Evolutionary conservation across 2,113 vertebrate species (phyloP).

Genomic region (Erythrocebus patas): DNA sequence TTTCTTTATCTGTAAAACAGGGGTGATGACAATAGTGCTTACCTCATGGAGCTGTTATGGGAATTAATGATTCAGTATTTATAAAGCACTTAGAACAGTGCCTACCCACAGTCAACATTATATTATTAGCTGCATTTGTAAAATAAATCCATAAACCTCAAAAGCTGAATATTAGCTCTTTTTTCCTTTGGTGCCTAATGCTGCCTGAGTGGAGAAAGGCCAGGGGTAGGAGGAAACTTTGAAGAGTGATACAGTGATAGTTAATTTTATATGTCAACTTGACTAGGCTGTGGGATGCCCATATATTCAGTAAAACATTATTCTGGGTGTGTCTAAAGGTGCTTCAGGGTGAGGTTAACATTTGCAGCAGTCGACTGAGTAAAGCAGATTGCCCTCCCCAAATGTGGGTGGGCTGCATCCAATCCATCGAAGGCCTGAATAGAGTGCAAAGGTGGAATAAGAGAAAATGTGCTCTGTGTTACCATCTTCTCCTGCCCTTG

Average conservation of each 20-base stretch:
- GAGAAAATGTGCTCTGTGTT: neutral
- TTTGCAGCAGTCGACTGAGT: neutral
- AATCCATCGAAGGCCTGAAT: neutral
- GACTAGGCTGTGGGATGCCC: neutral
- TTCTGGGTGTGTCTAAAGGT: neutral
- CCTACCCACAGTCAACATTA: neutral
- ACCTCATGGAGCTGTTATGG: neutral
- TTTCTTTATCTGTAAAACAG: neutral
- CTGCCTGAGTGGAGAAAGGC: neutral
- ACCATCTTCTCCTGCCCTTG: neutral
- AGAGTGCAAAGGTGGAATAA: neutral
- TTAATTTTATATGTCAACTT: constrained; percentile 37
- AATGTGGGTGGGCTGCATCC: neutral
- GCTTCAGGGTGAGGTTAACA: constrained; percentile 1
- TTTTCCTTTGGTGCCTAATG: neutral
- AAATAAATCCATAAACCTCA: neutral
- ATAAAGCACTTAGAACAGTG: neutral
- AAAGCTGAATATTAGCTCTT: neutral
- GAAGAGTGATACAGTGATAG: neutral
- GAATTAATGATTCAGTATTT: neutral
- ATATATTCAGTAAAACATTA: neutral
- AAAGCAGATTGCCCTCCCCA: neutral
- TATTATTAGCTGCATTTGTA: neutral
- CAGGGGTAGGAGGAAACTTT: neutral
- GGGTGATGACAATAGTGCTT: neutral